phyloP scores from a whole-genome alignment of 2,113 vertebrate genomes.

The Hemichromis elongatus region DNA sequence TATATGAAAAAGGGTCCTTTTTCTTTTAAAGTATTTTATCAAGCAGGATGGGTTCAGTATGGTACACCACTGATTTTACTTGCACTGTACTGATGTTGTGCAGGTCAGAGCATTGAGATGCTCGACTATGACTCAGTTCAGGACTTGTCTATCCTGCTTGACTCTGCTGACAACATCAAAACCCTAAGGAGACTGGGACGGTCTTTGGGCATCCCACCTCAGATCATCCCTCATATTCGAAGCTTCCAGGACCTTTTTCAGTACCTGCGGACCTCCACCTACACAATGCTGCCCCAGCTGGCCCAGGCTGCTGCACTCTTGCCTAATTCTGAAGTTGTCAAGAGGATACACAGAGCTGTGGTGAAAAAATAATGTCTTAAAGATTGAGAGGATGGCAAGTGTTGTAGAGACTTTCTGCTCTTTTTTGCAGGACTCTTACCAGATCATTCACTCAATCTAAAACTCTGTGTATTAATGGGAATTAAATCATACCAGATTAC shows the following conservation, averaged over 20 bases:
- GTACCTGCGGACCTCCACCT: conserved; percentile 61
- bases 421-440: not conserved
- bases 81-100: not conserved
- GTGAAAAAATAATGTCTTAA: conserved; percentile 18
- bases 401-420: not conserved
- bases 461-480: not conserved
- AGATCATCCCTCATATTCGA: conserved; percentile 37
- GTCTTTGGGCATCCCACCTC: conserved; percentile 47
- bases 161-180: conserved; percentile 10
- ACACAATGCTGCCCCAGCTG: conserved; percentile 57
- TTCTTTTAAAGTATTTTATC: not conserved
- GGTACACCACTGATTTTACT: not conserved
- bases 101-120: conserved; percentile 50
- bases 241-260: conserved; percentile 64
- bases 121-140: conserved; percentile 62
- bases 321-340: conserved; percentile 46
- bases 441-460: not conserved
- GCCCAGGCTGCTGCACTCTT: conserved; percentile 48
- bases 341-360: conserved; percentile 53
- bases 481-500: not conserved
- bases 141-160: conserved; percentile 56
- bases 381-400: not conserved
- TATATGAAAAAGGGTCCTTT: not conserved
- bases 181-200: conserved; percentile 21
- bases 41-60: not conserved